Evolutionary conservation across 1,140 invertebrate species (phyloP), one percentile per base, ranked within the genome.

Genomic region (Aphelinus atriplicis): DNA sequence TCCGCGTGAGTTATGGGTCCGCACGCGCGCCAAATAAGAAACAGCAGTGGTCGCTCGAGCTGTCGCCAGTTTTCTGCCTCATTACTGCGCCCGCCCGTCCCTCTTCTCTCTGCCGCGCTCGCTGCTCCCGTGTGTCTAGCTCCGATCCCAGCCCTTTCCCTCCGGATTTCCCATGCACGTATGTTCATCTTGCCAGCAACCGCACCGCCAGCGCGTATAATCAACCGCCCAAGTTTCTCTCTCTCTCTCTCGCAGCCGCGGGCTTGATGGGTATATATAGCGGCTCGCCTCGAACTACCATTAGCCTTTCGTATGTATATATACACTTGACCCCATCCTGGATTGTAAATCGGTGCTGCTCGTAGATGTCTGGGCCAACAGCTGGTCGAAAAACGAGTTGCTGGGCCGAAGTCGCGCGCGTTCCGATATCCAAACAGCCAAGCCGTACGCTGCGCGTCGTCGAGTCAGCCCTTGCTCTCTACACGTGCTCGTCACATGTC

Each of bases 1-100:
- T 65, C 63, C 78, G 72, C 71, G 83, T 85, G 83, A 87, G 78
- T 85, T 84, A 85, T 83, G 82, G 84, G 84, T 77, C 83, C 80
- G 57, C 57, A 1, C 7, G 53, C 51, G 65, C 62, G 69, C 60
- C 71, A 78, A 73, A 65, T 71, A 80, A 78, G 72, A 79, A 80
- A 80, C 78, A 78, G 78, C 78, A 77, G 79, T 78, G 79, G 81
- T 82, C 80, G 81, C 79, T 81, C 84, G 77, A 83, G 84, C 85
- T 86, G 86, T 87, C 85, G 84, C 84, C 85, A 87, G 85, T 87
- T 87, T 87, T 87, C 85, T 87, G 86, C 81, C 86, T 87, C 86
- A 86, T 87, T 87, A 87, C 86, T 83, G 79, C 74, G 82, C 79
- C 81, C 81, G 75, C 80, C 81, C 78, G 81, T 85, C 86, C 81